phyloP scores from a whole-genome alignment of 2,113 vertebrate species.

The Zapornia atra region DNA sequence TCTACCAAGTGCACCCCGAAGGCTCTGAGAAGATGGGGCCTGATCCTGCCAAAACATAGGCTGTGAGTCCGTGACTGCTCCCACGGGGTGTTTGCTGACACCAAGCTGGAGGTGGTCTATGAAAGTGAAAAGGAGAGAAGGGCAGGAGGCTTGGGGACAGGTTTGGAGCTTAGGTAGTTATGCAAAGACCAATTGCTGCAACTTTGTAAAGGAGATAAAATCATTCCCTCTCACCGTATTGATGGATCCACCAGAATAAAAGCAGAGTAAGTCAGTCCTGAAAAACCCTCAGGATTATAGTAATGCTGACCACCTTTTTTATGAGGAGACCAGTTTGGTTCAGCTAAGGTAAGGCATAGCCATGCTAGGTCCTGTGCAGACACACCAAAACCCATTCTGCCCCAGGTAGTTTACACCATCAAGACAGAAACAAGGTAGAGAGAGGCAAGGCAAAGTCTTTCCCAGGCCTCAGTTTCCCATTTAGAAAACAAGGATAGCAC shows the following conservation, averaged over 20 bases:
- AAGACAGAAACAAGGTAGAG: not conserved
- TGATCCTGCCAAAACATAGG: not conserved
- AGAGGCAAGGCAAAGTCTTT: not conserved
- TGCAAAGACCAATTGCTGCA: rapidly evolving
- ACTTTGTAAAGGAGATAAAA: not conserved
- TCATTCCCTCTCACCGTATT: not conserved
- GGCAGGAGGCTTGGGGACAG: rapidly evolving
- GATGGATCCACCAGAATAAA: not conserved
- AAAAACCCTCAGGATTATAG: not conserved
- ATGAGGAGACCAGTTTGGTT: not conserved
- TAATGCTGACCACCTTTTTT: rapidly evolving
- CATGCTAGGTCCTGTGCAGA: not conserved
- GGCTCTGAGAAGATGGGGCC: not conserved
- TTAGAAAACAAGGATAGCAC: not conserved
- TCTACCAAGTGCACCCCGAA: not conserved
- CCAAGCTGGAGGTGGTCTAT: rapidly evolving
- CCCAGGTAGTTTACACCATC: not conserved
- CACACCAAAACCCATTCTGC: not conserved
- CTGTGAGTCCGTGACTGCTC: not conserved
- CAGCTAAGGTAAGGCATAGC: not conserved
- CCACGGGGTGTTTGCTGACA: not conserved
- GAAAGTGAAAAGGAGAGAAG: not conserved
- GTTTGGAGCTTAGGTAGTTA: not conserved
- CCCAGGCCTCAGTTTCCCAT: not conserved
- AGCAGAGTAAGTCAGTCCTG: not conserved